Evolutionary conservation across 2,888 invertebrate species (phyloP).

Genomic region (Drosophila robusta): DNA sequence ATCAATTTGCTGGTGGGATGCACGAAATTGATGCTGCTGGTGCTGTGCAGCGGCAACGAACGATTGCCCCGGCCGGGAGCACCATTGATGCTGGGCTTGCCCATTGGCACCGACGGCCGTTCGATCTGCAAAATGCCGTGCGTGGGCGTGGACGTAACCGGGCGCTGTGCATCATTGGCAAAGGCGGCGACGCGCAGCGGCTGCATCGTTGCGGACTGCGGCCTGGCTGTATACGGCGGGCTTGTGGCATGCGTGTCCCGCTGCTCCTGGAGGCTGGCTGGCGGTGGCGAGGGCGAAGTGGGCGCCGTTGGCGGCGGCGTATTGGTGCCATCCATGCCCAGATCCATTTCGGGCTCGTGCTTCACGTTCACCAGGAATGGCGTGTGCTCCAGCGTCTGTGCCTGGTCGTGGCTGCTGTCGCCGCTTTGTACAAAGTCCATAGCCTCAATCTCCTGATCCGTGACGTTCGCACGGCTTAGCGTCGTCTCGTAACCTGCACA

Average conservation of each 20-base stretch:
- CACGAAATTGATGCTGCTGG: constrained; percentile 63
- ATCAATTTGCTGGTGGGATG: constrained; percentile 72
- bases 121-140: constrained; percentile 60
- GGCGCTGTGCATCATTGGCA: constrained; percentile 59
- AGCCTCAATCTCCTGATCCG: constrained; percentile 62
- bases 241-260: constrained; percentile 9
- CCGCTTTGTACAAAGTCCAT: constrained; percentile 34
- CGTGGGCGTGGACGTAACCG: constrained; percentile 18
- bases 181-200: constrained; percentile 81
- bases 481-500: constrained; percentile 73
- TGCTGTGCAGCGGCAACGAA: constrained; percentile 54
- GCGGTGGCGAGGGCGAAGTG: constrained; percentile 57
- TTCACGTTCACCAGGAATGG: constrained; percentile 66
- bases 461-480: constrained; percentile 32
- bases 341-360: constrained; percentile 64
- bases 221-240: constrained; percentile 8
- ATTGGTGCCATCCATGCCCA: constrained; percentile 63
- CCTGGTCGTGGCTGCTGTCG: constrained; percentile 7
- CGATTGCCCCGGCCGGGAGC: constrained; percentile 42
- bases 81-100: constrained; percentile 32
- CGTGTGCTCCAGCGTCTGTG: constrained; percentile 47
- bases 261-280: constrained; percentile 11
- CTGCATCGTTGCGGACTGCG: constrained; percentile 21
- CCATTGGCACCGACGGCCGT: constrained; percentile 58
- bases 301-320: constrained; percentile 74